phyloP scores from a whole-genome alignment of 2,888 invertebrate genomes.

The Ophion ventricosus region DNA sequence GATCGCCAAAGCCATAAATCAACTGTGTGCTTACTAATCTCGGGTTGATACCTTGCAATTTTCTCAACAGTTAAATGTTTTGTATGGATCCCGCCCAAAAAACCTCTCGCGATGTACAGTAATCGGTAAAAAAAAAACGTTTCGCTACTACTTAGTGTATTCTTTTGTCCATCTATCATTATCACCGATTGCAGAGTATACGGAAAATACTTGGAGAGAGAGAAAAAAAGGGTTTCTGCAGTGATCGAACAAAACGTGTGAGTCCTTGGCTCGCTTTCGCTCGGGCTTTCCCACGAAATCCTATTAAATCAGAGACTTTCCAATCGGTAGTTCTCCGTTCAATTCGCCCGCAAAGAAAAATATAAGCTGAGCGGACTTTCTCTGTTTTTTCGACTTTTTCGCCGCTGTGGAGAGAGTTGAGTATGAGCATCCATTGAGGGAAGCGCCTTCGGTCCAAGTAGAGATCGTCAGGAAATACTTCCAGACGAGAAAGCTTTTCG shows the following conservation, averaged over 20 bases:
- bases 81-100: too few species aligned
- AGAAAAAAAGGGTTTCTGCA: background rate
- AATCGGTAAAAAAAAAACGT: too few species aligned
- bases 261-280: background rate
- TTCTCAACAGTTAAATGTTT: too few species aligned
- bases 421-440: conserved; percentile 1
- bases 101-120: too few species aligned
- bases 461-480: conserved; percentile 32
- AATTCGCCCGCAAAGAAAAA: conserved; percentile 6
- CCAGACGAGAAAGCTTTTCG: conserved; percentile 34
- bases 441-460: conserved; percentile 11
- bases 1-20: too few species aligned
- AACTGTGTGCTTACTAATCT: too few species aligned
- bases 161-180: background rate
- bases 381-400: conserved; percentile 18
- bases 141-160: background rate
- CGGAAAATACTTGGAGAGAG: background rate
- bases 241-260: background rate
- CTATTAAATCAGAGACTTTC: conserved; percentile 26
- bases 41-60: too few species aligned
- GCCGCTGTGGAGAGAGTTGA: background rate
- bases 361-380: conserved; percentile 18
- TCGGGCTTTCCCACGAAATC: conserved; percentile 6
- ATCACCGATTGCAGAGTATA: background rate
- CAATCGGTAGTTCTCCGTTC: conserved; percentile 18